Percentiles rank a stretch among this genome's conserved stretches.
These are phyloP conservation scores for Pedionomus torquatus DNA, from an alignment of 2,113 vertebrate species.

Conservation along the genomic window DNA sequence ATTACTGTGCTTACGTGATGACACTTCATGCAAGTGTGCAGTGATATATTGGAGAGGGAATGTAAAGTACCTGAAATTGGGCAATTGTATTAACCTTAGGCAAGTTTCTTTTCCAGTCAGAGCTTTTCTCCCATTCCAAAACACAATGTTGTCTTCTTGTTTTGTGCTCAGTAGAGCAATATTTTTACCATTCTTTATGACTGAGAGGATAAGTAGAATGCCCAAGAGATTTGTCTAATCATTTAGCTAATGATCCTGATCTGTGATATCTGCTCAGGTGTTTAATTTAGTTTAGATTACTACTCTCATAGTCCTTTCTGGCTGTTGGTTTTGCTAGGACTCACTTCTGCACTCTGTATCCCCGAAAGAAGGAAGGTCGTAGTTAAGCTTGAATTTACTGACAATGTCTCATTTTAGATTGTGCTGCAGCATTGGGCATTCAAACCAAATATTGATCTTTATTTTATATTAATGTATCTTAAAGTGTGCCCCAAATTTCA, in stretches of 20 bases:
- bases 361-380: not conserved
- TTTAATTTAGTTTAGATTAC: constrained; percentile 46
- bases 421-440: not conserved
- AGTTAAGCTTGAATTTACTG: not conserved
- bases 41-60: not conserved
- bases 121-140: not conserved
- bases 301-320: constrained; percentile 17
- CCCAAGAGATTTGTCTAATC: constrained; percentile 29
- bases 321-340: constrained; percentile 19
- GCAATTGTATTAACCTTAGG: not conserved
- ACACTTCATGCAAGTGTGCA: not conserved
- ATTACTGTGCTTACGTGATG: not conserved
- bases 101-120: not conserved
- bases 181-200: constrained; percentile 6
- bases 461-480: not conserved
- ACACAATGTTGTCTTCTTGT: not conserved
- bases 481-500: not conserved
- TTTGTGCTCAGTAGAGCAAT: not conserved
- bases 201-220: not conserved
- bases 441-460: not conserved
- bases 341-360: not conserved
- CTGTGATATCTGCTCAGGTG: constrained; percentile 24
- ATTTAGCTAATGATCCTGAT: constrained; percentile 51
- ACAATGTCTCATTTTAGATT: not conserved
- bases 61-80: not conserved